A percentile compares a stretch with the other conserved stretches of the same genome.
phyloP scores from a whole-genome alignment of 2,888 invertebrate species.

The Drosophila siamana region DNA sequence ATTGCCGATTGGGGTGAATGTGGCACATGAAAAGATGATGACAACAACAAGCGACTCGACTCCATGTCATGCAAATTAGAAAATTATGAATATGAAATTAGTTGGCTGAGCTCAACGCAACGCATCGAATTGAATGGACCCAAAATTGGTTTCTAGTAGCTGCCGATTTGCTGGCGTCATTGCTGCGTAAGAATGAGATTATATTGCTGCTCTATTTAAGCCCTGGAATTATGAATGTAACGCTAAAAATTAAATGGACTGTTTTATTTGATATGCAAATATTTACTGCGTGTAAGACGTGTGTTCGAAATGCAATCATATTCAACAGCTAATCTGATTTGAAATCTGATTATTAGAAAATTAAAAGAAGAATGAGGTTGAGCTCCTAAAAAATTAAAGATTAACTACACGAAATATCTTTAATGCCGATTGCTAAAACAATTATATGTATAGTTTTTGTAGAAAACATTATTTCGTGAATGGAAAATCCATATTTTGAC shows the following conservation, averaged over 20 bases:
- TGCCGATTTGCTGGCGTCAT: not conserved
- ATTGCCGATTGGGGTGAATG: constrained; percentile 54
- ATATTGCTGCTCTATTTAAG: not conserved
- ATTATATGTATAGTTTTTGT: too few species aligned
- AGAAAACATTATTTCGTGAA: not conserved
- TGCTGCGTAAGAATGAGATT: not conserved
- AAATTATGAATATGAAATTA: constrained; percentile 74
- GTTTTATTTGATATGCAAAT: constrained; percentile 3
- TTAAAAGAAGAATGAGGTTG: too few species aligned
- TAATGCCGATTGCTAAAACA: too few species aligned
- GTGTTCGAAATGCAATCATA: too few species aligned
- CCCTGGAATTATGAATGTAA: not conserved
- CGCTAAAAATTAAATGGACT: not conserved
- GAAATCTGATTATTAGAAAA: too few species aligned
- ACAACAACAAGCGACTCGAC: constrained; percentile 30
- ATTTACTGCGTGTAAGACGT: not conserved
- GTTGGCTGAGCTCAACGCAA: constrained; percentile 22
- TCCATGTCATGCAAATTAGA: constrained; percentile 65
- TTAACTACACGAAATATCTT: too few species aligned
- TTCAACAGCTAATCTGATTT: too few species aligned
- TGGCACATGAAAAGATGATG: constrained; percentile 25
- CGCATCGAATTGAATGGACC: constrained; percentile 34
- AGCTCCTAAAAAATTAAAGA: too few species aligned
- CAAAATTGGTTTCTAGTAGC: constrained; percentile 24
- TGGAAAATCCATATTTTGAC: not conserved